Evolutionary conservation across 2,888 invertebrate species (phyloP), one percentile per base, ranked within the genome.

Genomic region (Oligia latruncula): DNA sequence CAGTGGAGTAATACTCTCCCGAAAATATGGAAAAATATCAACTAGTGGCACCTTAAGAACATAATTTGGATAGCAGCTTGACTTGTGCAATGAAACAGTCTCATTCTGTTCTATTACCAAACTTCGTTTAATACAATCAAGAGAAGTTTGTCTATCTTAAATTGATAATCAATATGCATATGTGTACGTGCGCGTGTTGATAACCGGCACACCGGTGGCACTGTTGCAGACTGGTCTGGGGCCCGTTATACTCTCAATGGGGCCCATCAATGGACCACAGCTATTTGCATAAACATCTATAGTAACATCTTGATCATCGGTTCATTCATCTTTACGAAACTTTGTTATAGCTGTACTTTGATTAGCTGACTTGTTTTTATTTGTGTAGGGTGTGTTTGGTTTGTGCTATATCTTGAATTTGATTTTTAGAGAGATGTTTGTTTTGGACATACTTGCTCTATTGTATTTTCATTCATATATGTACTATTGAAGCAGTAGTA

Each of bases 221-320:
- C 74, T 86, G 84, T 83, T 83, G 88, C 90, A 90, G 91, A 92
- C 90, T 90, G 81, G 92, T 90, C 92, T 90, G 88, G 52, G 84
- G 80, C 84, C 92, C 92, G 91, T 92, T 92, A 92, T 90, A 89
- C 87, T 90, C 88, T 94, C 91, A 92, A 94, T 93, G 94, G 93
- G 91, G 89, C 90, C 90, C 92, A 91, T 94, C 93, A 94, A 94
- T 94, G 94, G 90, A 91, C 90, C 88, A 75, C 90, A 85, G 87
- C 81, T 90, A 94, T 94, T 94, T 93, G 94, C 94, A 94, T 94
- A 93, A 92, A 91, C 92, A 90, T 90, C 81, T 49, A 88, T 92
- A 92, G 93, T 93, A 92, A 92, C 90, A 87, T 84, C 81, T 89
- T 88, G 86, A 87, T 87, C 83, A 87, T 90, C 89, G 82, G 70